A percentile compares a stretch with the other conserved stretches of the same genome.
Conservation (phyloP, 1,140 invertebrate species). For the Aphaenogaster floridana region DNA sequence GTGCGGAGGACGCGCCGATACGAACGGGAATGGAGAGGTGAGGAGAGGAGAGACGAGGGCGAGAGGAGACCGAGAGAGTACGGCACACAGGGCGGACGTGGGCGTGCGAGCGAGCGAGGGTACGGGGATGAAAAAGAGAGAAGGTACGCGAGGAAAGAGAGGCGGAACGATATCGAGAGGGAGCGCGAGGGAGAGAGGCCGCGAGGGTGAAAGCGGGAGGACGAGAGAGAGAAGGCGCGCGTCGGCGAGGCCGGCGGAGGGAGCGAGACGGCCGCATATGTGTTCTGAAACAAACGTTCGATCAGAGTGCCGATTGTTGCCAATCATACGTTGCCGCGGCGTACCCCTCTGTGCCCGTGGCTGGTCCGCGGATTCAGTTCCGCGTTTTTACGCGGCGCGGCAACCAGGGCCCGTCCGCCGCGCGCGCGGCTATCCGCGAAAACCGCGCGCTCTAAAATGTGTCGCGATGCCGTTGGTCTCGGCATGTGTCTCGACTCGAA, state of each 20-base stretch:
- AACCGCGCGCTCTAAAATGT: constrained; percentile 52
- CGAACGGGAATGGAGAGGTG: constrained; percentile 44
- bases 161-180: constrained; percentile 59
- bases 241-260: constrained; percentile 48
- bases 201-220: constrained; percentile 33
- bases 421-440: constrained; percentile 39
- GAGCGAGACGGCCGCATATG: constrained; percentile 77
- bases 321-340: constrained; percentile 85
- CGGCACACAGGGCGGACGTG: constrained; percentile 24
- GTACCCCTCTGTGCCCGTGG: constrained; percentile 79
- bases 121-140: constrained; percentile 55
- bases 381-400: constrained; percentile 84
- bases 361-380: constrained; percentile 83
- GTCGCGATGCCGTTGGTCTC: constrained; percentile 29
- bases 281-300: constrained; percentile 85
- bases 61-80: constrained; percentile 28
- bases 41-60: constrained; percentile 26
- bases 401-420: constrained; percentile 71
- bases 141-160: constrained; percentile 45
- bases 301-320: constrained; percentile 86
- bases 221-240: constrained; percentile 59
- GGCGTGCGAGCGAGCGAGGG: constrained; percentile 20
- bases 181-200: constrained; percentile 17
- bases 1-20: constrained; percentile 50
- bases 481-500: constrained; percentile 12